These are phyloP conservation scores for Homarus gammarus DNA, from an alignment of 2,888 invertebrate species.

Conservation along the genomic window DNA sequence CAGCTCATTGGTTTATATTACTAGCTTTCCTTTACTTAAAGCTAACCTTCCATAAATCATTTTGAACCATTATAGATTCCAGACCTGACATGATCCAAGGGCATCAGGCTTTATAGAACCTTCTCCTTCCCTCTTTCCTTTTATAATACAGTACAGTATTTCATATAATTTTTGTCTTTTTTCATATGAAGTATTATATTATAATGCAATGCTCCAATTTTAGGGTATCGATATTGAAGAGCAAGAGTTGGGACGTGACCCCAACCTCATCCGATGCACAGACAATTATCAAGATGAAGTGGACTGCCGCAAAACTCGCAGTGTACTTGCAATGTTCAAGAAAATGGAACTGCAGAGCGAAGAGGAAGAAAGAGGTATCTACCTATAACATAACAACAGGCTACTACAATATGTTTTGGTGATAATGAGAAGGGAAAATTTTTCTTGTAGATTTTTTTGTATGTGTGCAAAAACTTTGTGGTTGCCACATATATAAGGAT, in stretches of 20 bases:
- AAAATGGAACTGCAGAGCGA: conserved; percentile 72
- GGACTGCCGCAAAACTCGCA: conserved; percentile 73
- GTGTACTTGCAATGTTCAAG: conserved; percentile 74
- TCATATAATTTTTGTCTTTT: background rate
- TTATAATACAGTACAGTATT: background rate
- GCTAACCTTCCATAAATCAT: background rate
- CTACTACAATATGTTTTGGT: too few relatives aligned
- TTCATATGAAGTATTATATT: background rate
- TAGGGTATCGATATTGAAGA: conserved; percentile 67
- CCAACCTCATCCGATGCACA: conserved; percentile 70
- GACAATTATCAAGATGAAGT: conserved; percentile 74
- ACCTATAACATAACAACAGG: too few relatives aligned
- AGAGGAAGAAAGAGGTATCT: conserved; percentile 59
- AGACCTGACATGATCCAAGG: background rate
- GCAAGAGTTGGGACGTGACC: conserved; percentile 67
- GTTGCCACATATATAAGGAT: too few relatives aligned
- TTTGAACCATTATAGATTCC: background rate
- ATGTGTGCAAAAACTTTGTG: too few relatives aligned
- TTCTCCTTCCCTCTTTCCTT: background rate
- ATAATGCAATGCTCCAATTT: background rate
- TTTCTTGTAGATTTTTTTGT: too few relatives aligned
- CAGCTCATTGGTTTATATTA: background rate
- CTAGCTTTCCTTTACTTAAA: background rate
- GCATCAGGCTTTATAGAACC: background rate
- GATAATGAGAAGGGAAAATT: too few relatives aligned